Evolutionary conservation across 2,797 vertebrate genomes (phyloP), one percentile per base, ranked within the genome.

Genomic region (Myotis vivesi): DNA sequence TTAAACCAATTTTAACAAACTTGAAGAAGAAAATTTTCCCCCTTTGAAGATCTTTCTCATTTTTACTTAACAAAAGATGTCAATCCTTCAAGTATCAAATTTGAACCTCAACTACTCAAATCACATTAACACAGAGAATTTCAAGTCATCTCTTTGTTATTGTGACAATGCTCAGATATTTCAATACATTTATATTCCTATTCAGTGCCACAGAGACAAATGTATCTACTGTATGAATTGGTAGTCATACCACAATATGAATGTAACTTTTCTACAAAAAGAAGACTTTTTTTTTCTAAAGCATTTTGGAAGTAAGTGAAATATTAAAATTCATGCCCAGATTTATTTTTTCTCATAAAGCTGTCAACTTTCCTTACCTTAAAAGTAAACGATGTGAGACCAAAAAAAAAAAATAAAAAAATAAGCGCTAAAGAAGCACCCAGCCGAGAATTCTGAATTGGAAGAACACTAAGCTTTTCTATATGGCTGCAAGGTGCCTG

Each of bases 321-420:
- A 87, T 95, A 97, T 97, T 96, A 97, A 97, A 97, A 96, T 97
- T 96, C 91, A 95, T 96, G 93, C 80, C 91, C 92, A 95, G 93
- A 94, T 87, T 96, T 97, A 96, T 71, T 71, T 91, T 92, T 94
- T 93, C 83, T 49, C 75, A 87, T 95, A 97, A 96, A 96, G 72
- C 95, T 97, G 96, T 97, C 96, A 96, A 95, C 79, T 94, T 94
- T 92, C 80, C 83, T 96, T 97, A 97, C 96, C 96, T 97, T 96
- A 89, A 92, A 96, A 96, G 95, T 95, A 94, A 91, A 95, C 71
- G 84, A 82, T 95, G 38, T 94, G 49, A 96, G 87, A 84, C 44
- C 13, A 84, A 84, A 79, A 94, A 96, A 94, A 95, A 94, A n/a
- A n/a, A n/a, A n/a, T n/a, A n/a, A n/a, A n/a, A n/a, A n/a, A n/a